Base-by-base conservation (phyloP, 2,797 vertebrate genomes). In the Poeciliopsis paucimaculata region DNA sequence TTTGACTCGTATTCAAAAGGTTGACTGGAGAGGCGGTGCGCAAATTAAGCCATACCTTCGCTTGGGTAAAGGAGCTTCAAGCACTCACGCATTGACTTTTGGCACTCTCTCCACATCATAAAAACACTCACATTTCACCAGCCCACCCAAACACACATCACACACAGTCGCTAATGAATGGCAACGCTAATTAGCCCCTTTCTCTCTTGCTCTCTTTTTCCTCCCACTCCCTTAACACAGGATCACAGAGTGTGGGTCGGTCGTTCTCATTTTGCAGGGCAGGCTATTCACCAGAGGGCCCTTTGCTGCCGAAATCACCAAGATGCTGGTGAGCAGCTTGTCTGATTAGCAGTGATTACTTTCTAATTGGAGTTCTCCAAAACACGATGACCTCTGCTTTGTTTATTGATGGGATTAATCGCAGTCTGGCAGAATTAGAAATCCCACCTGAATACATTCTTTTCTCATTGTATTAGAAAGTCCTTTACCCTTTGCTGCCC, bases 381-480 rank as follows among this genome's bases (percentile, higher is more conserved):
- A 96, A 96, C 93, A 95, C 91, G 94, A 94, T 95, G 95, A 96
- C 95, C 95, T 96, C 95, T 95, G 94, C 94, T 96, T 96, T 95
- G 95, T 96, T 96, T 96, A 95, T 93, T 95, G 94, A 95, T 92
- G 93, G 95, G 93, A 96, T 94, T 95, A 96, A 95, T 95, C 88
- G 90, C 89, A 94, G 87, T 87, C 94, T 92, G 88, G 91, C 91
- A 92, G 92, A 93, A 95, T 95, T 91, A 93, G 89, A 92, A 95
- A 93, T 95, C 93, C 93, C 93, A 82, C 82, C 83, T 88, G 92
- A 94, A 94, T 95, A 87, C 79, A 74, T 94, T 91, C 84, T 77
- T 90, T 90, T 78, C 90, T 95, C 93, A 83, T 94, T 94, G 94
- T 91, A 93, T 91, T 92, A 89, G 87, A 82, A 85, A 79, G 78